Base-by-base conservation (phyloP, 2,797 vertebrate species). In the Muraenolepis orangiensis region DNA sequence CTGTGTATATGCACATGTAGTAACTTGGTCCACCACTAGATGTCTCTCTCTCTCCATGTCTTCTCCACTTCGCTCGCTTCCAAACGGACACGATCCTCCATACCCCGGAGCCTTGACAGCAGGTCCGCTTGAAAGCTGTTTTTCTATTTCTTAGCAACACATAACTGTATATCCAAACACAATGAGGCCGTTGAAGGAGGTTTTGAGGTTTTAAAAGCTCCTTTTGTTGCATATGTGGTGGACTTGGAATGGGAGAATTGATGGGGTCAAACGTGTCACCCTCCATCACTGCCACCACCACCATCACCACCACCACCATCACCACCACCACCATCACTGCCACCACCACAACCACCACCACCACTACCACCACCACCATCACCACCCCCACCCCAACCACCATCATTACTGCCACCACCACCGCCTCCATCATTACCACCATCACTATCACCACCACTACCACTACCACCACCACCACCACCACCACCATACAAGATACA, bases 21-120 rank as follows among this genome's bases (percentile, higher is more conserved):
- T 64, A 64, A 0, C 57, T 26, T 23, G n/a, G 7, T 26, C 23
- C 23, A 64, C 57, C 57, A 23, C 10, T 23, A 64, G 57, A 64
- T 23, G 23, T 64, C 57, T 64, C 57, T 64, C 23, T 57, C 51
- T 64, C 57, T 64, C 57, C 57, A 64, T 64, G 57, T 64, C 57
- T 64, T 26, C 57, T 64, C 8, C 3, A 11, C 8, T 12, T 64
- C n/a, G 7, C 51, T 61, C 51, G 11, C 51, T 61, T 61, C 51
- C 51, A 61, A 61, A n/a, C 51, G 18, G 46, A 51, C 46, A 51
- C 46, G 0, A 51, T 8, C 51, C 51, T 7, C 51, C 14, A 46
- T 46, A 46, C 40, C 14, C 6, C 2, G 14, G 11, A 10, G 8
- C 57, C 23, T 3, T 64, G 23, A 26, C 57, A 12, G 57, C 16